Base-by-base conservation (phyloP, 1,140 invertebrate genomes). In the Phymastichus coffea region DNA sequence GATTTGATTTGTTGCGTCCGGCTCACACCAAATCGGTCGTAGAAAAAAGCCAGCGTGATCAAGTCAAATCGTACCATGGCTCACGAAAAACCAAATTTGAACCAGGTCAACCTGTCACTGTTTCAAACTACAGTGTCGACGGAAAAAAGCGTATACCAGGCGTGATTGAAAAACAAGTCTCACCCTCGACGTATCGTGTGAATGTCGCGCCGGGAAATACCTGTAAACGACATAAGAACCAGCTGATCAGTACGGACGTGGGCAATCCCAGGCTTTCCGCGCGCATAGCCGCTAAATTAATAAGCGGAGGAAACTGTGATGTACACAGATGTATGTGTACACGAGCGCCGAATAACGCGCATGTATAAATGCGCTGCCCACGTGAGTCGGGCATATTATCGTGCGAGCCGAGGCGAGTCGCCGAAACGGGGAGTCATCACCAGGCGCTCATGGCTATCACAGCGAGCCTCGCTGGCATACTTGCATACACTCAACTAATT, bases 1-100 rank as follows among this genome's bases (percentile, higher is more conserved):
- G 51, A 22, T 57, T 65, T 15, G 57, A 63, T 53, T 15, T 61
- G 2, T 12, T 61, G 22, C 48, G 48, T 8, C 33, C 48, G 10
- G 17, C 22, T 6, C 22, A 23, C 23, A 26, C 44, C 3, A 3
- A 26, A 19, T 10, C 19, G 10, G 28, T 10, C 17, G 33, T 51
- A 2, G 4, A 6, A 35, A 19, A 51, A 3, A 35, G 20, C 8
- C 33, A 51, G 22, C 14, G 14, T 1, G 3, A 1, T 9, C 25
- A 51, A 37, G 22, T 33, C 9, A 9, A 4, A 26, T 25, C 28
- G 15, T 15, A 2, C 3, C 28, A 8, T 4, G 14, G 23, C 25
- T 3, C 28, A 2, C 28, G 48, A 6, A 51, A 35, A 6, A 17
- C 37, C 2, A 23, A 4, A 3, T 25, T 51, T 12, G 17, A 20